Evolutionary conservation across 2,888 invertebrate species (phyloP), one percentile per base, ranked within the genome.

Genomic region (Matsumyia berberina): DNA sequence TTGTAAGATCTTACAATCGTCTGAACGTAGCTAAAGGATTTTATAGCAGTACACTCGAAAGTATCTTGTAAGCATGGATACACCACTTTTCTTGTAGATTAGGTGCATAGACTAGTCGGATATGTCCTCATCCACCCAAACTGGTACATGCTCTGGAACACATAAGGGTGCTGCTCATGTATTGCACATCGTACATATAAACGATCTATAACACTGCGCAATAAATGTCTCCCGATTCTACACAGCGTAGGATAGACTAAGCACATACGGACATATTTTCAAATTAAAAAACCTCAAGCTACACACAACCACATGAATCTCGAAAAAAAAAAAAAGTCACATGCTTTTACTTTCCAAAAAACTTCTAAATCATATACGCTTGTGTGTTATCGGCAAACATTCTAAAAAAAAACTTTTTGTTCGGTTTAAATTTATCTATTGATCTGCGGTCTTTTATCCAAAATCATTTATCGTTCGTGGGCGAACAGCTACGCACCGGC

Each of bases 401-500:
- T 42, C 31, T 39, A 7, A 17, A 39, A 39, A 15, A 53, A 53
- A 42, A 33, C 24, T 3, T 24, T 24, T 24, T 24, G 24, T 24
- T 24, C 24, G 24, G 1, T 24, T 24, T 24, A 33, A 39, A 39
- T 39, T n/a, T 39, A 44, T 67, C 42, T 42, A 11, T 15, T 67
- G 42, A 55, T 57, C 55, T 55, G 42, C 11, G 55, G 55, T 17
- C 24, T 55, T 44, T 12, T 69, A 55, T 33, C 67, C 55, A 53
- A 12, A 69, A 55, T 55, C 31, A 62, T 33, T 62, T 33, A 42
- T 62, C 44, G 44, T 29, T 42, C 31, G 12, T 1, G 4, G 24
- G 8, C 39, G 12, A 42, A 42, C 12, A 9, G 44, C 44, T 31
- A 2, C 7, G 37, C n/a, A 42, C 1, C 15, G 8, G 31, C 9